Conservation (phyloP, 2,113 vertebrate genomes). For the Dasypus novemcinctus region DNA sequence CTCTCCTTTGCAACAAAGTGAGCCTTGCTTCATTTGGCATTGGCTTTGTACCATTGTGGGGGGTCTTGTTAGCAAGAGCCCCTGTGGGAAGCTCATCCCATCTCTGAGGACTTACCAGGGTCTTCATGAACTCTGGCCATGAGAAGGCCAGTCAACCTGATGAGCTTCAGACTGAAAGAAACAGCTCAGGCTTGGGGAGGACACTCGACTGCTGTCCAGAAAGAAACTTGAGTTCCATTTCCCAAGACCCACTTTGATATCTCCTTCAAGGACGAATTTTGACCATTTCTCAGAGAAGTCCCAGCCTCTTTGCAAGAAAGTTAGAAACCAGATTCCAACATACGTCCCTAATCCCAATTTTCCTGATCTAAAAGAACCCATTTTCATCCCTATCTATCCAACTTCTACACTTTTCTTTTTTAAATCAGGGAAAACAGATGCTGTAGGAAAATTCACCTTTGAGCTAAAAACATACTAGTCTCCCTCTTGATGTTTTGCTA, state of each 20-base stretch:
- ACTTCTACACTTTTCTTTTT: not conserved
- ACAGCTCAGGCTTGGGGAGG: not conserved
- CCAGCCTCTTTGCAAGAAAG: fast-evolving
- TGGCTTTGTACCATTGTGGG: not conserved
- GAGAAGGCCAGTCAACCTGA: not conserved
- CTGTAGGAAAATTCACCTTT: constrained; percentile 30
- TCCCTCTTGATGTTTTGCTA: not conserved
- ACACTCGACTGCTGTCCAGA: not conserved
- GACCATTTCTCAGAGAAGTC: not conserved
- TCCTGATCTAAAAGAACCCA: not conserved
- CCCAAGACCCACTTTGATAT: not conserved
- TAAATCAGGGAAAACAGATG: constrained; percentile 40
- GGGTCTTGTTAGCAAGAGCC: not conserved
- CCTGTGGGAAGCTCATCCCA: fast-evolving
- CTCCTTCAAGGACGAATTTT: constrained; percentile 14
- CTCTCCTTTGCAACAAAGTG: not conserved
- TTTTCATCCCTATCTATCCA: not conserved
- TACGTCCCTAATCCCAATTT: fast-evolving
- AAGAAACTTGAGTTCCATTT: not conserved
- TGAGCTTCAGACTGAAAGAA: not conserved
- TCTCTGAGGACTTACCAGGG: not conserved
- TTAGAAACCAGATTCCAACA: not conserved
- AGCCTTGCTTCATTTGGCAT: not conserved
- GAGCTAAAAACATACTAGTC: not conserved
- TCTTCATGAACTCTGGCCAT: fast-evolving